Conservation (phyloP, 2,888 invertebrate genomes). For the Marasmarcha lunaedactyla region DNA sequence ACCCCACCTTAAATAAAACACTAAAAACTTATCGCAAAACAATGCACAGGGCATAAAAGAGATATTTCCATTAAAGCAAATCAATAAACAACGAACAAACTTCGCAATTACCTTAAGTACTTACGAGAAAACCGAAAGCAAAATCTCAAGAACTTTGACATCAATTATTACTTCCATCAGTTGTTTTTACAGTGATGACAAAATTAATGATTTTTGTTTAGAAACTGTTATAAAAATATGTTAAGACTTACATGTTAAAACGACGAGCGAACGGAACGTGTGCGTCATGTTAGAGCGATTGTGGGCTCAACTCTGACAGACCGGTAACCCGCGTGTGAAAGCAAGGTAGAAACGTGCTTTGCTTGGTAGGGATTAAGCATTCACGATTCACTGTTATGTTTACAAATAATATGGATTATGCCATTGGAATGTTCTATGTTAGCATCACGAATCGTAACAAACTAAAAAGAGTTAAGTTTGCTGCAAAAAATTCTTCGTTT, state of each 20-base stretch:
- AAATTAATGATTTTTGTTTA: background rate
- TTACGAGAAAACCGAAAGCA: background rate
- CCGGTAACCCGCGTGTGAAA: background rate
- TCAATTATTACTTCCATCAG: background rate
- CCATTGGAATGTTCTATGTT: background rate
- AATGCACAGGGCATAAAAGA: too few relatives aligned
- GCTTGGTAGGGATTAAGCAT: too few relatives aligned
- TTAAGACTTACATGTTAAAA: slow-evolving; percentile 1
- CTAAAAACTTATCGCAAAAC: too few relatives aligned
- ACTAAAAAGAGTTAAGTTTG: too few relatives aligned
- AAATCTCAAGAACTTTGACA: background rate
- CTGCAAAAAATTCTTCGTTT: too few relatives aligned
- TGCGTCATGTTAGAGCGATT: background rate
- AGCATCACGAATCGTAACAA: too few relatives aligned
- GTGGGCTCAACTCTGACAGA: background rate
- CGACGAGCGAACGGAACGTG: background rate
- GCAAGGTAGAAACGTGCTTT: too few relatives aligned
- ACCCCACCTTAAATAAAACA: too few relatives aligned
- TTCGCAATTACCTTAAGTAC: background rate
- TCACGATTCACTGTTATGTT: too few relatives aligned
- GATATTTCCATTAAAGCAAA: too few relatives aligned
- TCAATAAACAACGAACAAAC: too few relatives aligned
- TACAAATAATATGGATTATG: background rate
- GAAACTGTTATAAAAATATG: background rate
- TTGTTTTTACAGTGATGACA: background rate